Base-by-base conservation (phyloP, 2,888 invertebrate species). In the Pediacus dermestoides region DNA sequence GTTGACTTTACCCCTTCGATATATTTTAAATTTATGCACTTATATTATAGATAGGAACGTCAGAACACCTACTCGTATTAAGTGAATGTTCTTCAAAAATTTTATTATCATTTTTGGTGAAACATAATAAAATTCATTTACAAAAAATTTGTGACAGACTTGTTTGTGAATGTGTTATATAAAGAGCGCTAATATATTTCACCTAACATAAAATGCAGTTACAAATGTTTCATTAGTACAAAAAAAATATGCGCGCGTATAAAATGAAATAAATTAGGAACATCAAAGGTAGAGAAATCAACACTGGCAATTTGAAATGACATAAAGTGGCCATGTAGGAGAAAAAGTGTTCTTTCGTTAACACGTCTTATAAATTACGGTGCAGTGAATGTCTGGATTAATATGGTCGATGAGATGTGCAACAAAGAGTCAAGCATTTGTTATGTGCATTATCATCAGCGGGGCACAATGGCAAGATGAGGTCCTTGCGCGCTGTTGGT, bases 371-470 rank as follows among this genome's bases (percentile, higher is more conserved):
- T 53, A 51, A 51, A 50, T 53, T 51, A 53, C 41, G n/a, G 25
- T 34, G 21, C 31, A 21, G 14, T 30, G 34, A 49, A 48, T 41
- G 48, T 31, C 37, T 42, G 49, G 54, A 54, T 58, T 50, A 56
- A 56, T 58, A 51, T 47, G 45, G 39, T 36, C 46, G 53, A 52
- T 56, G 56, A 56, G 46, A 51, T 51, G 50, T 47, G 42, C 42
- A 50, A 55, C 54, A 55, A 55, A 54, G 53, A 51, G 47, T 35
- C 21, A 18, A n/a, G 46, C 44, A 46, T 50, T 50, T 37, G 37
- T 36, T 37, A 25, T 39, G 16, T 36, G 16, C 33, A 34, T 22
- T 37, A 33, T 39, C 27, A 21, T 34, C 42, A 33, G 30, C 32
- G 40, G 36, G 42, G 44, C 40, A 47, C 44, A 49, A 46, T 40